phyloP scores from a whole-genome alignment of 2,888 invertebrate genomes.

The Leucophenga maculata region DNA sequence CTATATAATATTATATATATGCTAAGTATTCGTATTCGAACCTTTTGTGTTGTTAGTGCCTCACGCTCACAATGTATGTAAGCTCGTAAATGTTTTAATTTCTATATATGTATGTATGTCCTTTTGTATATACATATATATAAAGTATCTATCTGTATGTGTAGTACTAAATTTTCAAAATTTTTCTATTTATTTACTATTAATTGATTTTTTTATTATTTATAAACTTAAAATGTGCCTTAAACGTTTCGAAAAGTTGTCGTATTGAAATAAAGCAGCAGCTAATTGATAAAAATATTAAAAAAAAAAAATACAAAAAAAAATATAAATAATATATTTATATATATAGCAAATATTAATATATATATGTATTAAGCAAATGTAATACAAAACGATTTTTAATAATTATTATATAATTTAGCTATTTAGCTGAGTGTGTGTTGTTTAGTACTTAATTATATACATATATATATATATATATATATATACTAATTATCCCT shows the following conservation, averaged over 20 bases:
- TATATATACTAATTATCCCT: neutral
- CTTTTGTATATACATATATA: slow-evolving; percentile 46
- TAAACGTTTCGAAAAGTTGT: slow-evolving; percentile 52
- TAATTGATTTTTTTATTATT: slow-evolving; percentile 39
- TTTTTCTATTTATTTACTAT: slow-evolving; percentile 32
- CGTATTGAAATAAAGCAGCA: slow-evolving; percentile 27
- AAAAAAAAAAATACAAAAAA: slow-evolving; percentile 35
- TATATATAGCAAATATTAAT: slow-evolving; percentile 34
- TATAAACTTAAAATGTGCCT: slow-evolving; percentile 59
- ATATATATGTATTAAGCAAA: slow-evolving; percentile 43
- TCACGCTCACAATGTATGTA: slow-evolving; percentile 5
- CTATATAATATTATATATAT: slow-evolving; percentile 35
- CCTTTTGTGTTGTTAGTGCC: slow-evolving; percentile 10
- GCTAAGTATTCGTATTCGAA: too few species aligned
- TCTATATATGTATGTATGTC: slow-evolving; percentile 49
- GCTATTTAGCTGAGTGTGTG: slow-evolving; percentile 24
- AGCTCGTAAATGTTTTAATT: slow-evolving; percentile 23
- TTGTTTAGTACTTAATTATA: slow-evolving; percentile 16
- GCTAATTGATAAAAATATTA: slow-evolving; percentile 18
- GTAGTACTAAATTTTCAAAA: slow-evolving; percentile 14
- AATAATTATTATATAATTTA: slow-evolving; percentile 30
- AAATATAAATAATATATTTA: slow-evolving; percentile 26
- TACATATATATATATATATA: neutral
- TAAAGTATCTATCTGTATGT: slow-evolving; percentile 21
- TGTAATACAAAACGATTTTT: slow-evolving; percentile 33